Evolutionary conservation across 2,888 invertebrate species (phyloP).

Genomic region (Rotaria magnacalcarata): DNA sequence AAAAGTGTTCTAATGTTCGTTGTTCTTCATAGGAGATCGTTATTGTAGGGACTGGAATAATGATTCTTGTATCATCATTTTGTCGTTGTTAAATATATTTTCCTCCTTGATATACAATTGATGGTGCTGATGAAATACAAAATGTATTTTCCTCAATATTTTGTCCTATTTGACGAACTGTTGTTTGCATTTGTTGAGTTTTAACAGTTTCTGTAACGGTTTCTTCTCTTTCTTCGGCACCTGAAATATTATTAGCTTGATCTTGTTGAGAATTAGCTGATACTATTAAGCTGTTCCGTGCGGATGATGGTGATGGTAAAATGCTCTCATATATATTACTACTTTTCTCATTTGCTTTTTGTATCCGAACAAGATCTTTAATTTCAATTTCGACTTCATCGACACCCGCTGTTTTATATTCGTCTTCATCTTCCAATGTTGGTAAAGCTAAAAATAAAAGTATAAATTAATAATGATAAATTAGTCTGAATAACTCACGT

Average conservation of each 20-base stretch:
- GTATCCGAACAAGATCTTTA: conserved; percentile 1
- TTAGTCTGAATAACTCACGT: not conserved
- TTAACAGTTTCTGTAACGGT: not conserved
- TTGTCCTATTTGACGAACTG: not conserved
- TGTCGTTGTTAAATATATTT: not conserved
- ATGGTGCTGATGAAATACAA: not conserved
- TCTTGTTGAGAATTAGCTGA: not conserved
- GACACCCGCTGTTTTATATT: conserved; percentile 19
- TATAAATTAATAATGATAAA: not conserved
- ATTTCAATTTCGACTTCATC: conserved; percentile 21
- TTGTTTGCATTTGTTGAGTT: conserved; percentile 8
- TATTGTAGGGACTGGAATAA: not conserved
- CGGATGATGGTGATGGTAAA: not conserved
- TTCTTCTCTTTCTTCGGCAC: not conserved
- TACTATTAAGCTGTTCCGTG: not conserved
- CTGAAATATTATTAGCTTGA: not conserved
- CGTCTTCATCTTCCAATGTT: not conserved
- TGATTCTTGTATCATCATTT: not conserved
- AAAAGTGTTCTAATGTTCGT: not conserved
- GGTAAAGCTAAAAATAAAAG: not conserved
- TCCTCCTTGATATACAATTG: not conserved
- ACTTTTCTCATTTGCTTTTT: not conserved
- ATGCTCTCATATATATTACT: not conserved
- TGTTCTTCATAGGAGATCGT: not conserved
- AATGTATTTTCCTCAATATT: not conserved